Base-by-base conservation (phyloP, 1,140 invertebrate genomes). In the Eriocheir sinensis region DNA sequence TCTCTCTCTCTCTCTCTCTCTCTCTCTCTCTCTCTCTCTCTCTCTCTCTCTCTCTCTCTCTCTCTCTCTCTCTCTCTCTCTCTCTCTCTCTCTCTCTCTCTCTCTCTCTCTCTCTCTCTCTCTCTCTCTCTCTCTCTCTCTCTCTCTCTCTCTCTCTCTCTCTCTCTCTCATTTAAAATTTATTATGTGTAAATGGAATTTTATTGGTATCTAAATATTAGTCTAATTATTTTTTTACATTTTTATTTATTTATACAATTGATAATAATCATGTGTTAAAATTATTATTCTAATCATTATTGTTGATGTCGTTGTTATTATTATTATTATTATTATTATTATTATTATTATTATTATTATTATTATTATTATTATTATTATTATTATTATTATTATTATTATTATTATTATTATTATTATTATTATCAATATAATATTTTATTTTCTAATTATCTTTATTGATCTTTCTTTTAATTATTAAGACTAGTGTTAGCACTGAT, bases 111-210 rank as follows among this genome's bases (percentile, higher is more conserved):
- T 48, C 41, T 53, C 88, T 53, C 88, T 53, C 41, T 89, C 88
- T 89, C 88, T 89, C 4, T 41, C 88, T 89, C 41, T 89, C 41
- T 89, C 88, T 89, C 88, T 53, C 88, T 89, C 88, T 48, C 88
- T 89, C 88, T 89, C 88, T 89, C 88, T 89, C 88, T 89, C 88
- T 89, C 36, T 89, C 88, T 89, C 36, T 89, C 88, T 41, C 36
- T 36, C 88, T 89, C 88, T 89, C 88, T 89, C 36, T n/a, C 15
- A 38, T 40, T 89, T 40, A 41, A 40, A 41, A 40, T 40, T 0
- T 9, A 83, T 83, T 15, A 83, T 83, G 9, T 83, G 3, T 32
- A 36, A 21, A n/a, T n/a, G n/a, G n/a, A n/a, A n/a, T n/a, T n/a
- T n/a, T n/a, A n/a, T n/a, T n/a, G n/a, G n/a, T n/a, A n/a, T n/a